Evolutionary conservation across 2,113 vertebrate species (phyloP), one percentile per base, ranked within the genome.

Genomic region (Albula goreensis): DNA sequence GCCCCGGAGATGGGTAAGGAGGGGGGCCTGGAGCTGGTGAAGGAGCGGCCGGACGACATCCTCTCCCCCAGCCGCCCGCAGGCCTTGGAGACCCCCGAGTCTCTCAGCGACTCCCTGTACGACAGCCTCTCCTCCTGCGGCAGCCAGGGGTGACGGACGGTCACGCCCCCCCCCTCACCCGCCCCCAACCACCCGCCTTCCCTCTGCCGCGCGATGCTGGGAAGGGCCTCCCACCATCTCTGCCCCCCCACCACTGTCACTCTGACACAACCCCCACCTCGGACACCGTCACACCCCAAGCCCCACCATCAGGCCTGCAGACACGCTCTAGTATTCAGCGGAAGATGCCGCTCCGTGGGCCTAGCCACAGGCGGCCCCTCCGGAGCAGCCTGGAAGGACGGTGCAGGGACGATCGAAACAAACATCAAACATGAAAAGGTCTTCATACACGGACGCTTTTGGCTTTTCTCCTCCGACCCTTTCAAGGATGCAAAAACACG

Each of bases 121-220:
- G 98, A 99, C 95, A 98, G 97, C 10, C 95, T 99, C 66, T 98
- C 97, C 0, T 98, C 98, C 84, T 99, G 98, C 52, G 98, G 97
- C 89, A 99, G 98, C 93, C 97, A 99, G 89, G 98, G 98, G 89
- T 98, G 93, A 97, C 56, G 8, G 48, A 13, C 9, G 12, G 51
- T 8, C 3, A 4, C 25, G 52, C 52, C 41, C 22, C 0, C 31
- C 81, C 60, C 17, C 48, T 66, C 22, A 49, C 79, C 17, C 50
- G 22, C 41, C 7, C 22, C 11, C 50, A 50, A 22, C 50, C 13
- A 15, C 53, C 50, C 11, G 50, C 50, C 50, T 22, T 74, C 22
- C 15, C 52, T 5, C 2, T n/a, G 25, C 77, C 25, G 48, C 25
- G 15, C 80, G 41, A 22, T 41, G 41, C 57, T 25, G 12, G 11